These are phyloP conservation scores for Vanessa cardui DNA, from an alignment of 2,888 invertebrate genomes.

Conservation along the genomic window DNA sequence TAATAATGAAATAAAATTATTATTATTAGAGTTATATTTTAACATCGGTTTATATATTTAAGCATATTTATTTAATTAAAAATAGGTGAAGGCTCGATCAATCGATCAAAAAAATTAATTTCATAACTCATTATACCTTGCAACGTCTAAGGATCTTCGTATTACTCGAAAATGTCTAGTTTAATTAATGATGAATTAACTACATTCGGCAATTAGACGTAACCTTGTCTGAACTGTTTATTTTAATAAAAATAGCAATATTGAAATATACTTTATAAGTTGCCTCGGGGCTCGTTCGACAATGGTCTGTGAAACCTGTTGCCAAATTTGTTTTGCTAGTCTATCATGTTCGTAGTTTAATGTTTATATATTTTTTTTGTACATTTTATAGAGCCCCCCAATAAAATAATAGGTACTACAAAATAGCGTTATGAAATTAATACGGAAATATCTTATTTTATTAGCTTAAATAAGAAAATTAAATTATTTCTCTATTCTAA, in stretches of 20 bases:
- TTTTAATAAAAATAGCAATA: constrained; percentile 44
- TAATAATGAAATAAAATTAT: too few relatives aligned
- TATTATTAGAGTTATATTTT: neutral
- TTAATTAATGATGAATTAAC: constrained; percentile 48
- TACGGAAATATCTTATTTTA: too few relatives aligned
- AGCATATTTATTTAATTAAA: constrained; percentile 11
- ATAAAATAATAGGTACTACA: too few relatives aligned
- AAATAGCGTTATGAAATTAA: too few relatives aligned
- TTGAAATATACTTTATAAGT: constrained; percentile 14
- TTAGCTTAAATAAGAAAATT: too few relatives aligned
- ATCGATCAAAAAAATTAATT: constrained; percentile 46
- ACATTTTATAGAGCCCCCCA: neutral
- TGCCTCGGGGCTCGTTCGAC: constrained; percentile 7
- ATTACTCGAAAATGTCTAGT: constrained; percentile 42
- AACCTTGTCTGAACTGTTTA: constrained; percentile 53
- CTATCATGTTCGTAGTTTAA: neutral
- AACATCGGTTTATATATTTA: neutral
- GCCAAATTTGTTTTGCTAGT: neutral
- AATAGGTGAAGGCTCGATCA: constrained; percentile 52
- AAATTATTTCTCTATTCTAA: too few relatives aligned
- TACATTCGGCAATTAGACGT: constrained; percentile 46
- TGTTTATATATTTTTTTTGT: constrained; percentile 6
- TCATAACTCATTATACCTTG: constrained; percentile 49
- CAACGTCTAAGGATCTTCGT: constrained; percentile 25
- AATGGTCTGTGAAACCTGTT: neutral